Evolutionary conservation across 2,113 vertebrate genomes (phyloP), one percentile per base, ranked within the genome.

Genomic region (Lepisosteus osseus): DNA sequence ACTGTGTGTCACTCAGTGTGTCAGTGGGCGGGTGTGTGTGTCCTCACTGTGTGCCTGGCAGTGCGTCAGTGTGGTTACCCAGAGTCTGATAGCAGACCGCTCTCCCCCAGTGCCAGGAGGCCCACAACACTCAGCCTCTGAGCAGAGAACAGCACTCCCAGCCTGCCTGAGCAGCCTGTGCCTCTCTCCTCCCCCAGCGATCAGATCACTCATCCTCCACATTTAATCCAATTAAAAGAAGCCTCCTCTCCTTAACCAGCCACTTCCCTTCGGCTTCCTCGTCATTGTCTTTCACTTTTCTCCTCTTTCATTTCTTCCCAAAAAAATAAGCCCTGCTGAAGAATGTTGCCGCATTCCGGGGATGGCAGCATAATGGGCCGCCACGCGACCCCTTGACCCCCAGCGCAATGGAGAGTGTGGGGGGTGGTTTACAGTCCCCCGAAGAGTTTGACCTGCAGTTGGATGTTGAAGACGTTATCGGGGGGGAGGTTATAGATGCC

Each of bases 181-280:
- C 47, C 47, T 51, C 47, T 51, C 5, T 51, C 47, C 9, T 9
- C 47, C 47, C 47, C 47, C 71, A 62, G 29, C 29, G 29, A 78
- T 80, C 11, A 64, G 72, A 77, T 76, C 1, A 63, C 67, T 70
- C 61, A 55, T 51, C 66, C 67, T 70, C 54, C 12, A 42, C 41
- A 72, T 74, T 59, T 70, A 82, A 86, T 75, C 29, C 63, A 76
- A 73, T 82, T 82, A 78, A 80, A 70, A 72, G 73, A 72, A 12
- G 6, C 63, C 77, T 61, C 15, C 15, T 72, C 61, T 78, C 72
- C 61, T 54, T 76, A 73, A 72, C 69, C 57, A 78, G 75, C 64
- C 12, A 66, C 17, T 72, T 78, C 65, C 70, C 61, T 76, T 67
- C 12, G 55, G 44, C 47, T 12, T 57, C 64, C n/a, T 71, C 42